These are phyloP conservation scores for Ellobius talpinus DNA, from an alignment of 2,113 vertebrate species.

Conservation along the genomic window DNA sequence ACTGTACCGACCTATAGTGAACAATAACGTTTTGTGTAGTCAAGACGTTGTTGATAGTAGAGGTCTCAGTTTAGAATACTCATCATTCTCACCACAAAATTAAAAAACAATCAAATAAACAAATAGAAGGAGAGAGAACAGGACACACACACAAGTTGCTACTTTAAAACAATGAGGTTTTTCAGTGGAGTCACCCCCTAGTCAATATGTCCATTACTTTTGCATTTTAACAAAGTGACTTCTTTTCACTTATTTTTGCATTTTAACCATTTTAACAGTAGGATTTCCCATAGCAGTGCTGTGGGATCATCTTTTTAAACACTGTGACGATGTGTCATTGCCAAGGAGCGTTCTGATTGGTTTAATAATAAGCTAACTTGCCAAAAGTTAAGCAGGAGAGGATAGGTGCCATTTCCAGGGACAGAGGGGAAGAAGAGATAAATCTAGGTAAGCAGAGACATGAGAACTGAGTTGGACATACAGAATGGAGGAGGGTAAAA, in stretches of 20 bases:
- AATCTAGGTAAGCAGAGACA: not conserved
- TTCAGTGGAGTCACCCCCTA: not conserved
- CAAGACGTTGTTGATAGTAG: not conserved
- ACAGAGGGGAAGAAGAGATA: not conserved
- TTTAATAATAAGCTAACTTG: not conserved
- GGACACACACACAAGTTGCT: not conserved
- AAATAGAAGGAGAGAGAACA: not conserved
- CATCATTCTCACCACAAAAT: not conserved
- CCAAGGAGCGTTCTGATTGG: not conserved
- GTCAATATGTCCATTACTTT: not conserved
- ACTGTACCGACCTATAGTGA: not conserved
- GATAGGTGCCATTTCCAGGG: not conserved
- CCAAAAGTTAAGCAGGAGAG: not conserved
- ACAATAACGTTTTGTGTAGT: not conserved
- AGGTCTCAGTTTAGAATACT: not conserved
- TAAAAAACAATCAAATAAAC: not conserved
- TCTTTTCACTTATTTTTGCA: not conserved
- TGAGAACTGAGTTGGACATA: not conserved
- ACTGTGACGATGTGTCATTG: not conserved
- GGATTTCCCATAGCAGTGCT: not conserved
- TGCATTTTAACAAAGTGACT: not conserved
- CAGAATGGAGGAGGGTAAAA: not conserved
- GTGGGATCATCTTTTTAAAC: not conserved
- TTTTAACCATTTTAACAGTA: not conserved
- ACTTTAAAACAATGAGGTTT: slow-evolving; percentile 31